These are phyloP conservation scores for Eucidaris tribuloides DNA, from an alignment of 35 echinoderm and acorn worm species.

Conservation along the genomic window DNA sequence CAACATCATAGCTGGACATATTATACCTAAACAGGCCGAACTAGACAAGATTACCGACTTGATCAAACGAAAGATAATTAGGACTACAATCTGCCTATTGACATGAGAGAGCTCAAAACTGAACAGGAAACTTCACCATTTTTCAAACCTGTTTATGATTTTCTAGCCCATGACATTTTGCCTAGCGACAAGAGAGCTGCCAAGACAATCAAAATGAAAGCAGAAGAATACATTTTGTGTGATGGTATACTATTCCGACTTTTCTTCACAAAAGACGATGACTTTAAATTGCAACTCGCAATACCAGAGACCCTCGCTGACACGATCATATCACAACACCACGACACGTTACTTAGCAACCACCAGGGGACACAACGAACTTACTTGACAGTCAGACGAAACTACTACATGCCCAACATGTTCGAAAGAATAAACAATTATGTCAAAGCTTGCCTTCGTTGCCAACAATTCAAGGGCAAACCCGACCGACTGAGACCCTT, in stretches of 20 bases:
- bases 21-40: conserved; percentile 44
- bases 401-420: conserved; percentile 28
- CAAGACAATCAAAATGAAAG: conserved; percentile 5
- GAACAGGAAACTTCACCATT: conserved; percentile 35
- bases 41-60: conserved; percentile 34
- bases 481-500: conserved; percentile 36
- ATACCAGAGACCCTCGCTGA: conserved; percentile 31
- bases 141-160: conserved; percentile 53
- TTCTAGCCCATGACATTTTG: conserved; percentile 39
- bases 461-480: conserved; percentile 35
- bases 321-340: conserved; percentile 33
- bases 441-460: conserved; percentile 28
- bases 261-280: not conserved
- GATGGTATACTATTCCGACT: conserved; percentile 41
- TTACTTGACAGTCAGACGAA: conserved; percentile 31
- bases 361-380: conserved; percentile 46
- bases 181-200: conserved; percentile 39
- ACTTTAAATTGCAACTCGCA: conserved; percentile 28
- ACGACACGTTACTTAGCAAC: conserved; percentile 40
- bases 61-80: conserved; percentile 35
- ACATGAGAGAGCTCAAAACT: conserved; percentile 13
- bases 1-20: conserved; percentile 21
- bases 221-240: conserved; percentile 58
- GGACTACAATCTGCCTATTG: conserved; percentile 51
- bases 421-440: conserved; percentile 12